These are phyloP conservation scores for Copidosoma aretas DNA, from an alignment of 2,888 invertebrate species.

Conservation along the genomic window DNA sequence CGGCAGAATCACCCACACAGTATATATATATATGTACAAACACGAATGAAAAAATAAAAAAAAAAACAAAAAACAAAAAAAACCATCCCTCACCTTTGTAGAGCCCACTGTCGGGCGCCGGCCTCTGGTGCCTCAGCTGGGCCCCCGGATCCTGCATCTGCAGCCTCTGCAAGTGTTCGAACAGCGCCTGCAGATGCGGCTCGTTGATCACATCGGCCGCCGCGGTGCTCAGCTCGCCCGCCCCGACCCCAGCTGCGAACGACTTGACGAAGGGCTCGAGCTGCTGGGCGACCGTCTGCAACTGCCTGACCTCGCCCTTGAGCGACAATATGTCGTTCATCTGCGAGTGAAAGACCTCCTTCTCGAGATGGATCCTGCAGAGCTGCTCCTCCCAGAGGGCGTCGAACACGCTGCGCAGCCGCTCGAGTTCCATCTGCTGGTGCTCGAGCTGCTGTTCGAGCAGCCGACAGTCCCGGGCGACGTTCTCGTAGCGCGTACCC, in stretches of 20 bases:
- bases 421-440: slow-evolving; percentile 69
- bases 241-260: slow-evolving; percentile 59
- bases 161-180: slow-evolving; percentile 65
- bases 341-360: slow-evolving; percentile 71
- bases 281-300: slow-evolving; percentile 70
- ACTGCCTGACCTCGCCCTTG: slow-evolving; percentile 71
- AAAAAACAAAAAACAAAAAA: too few species aligned
- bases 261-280: slow-evolving; percentile 73
- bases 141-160: slow-evolving; percentile 59
- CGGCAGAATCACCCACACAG: too few species aligned
- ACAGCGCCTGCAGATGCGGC: slow-evolving; percentile 65
- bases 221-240: slow-evolving; percentile 55
- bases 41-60: too few species aligned
- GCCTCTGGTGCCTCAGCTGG: neutral
- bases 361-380: slow-evolving; percentile 74
- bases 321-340: slow-evolving; percentile 72
- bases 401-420: slow-evolving; percentile 68
- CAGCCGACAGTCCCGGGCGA: slow-evolving; percentile 67
- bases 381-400: slow-evolving; percentile 77
- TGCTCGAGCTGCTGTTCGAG: slow-evolving; percentile 70
- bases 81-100: slow-evolving; percentile 36
- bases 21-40: too few species aligned
- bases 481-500: slow-evolving; percentile 64
- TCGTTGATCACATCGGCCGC: slow-evolving; percentile 62
- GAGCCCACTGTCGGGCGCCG: slow-evolving; percentile 29